Evolutionary conservation across 2,888 invertebrate genomes (phyloP), one percentile per base, ranked within the genome.

Genomic region (Eupithecia abbreviata): DNA sequence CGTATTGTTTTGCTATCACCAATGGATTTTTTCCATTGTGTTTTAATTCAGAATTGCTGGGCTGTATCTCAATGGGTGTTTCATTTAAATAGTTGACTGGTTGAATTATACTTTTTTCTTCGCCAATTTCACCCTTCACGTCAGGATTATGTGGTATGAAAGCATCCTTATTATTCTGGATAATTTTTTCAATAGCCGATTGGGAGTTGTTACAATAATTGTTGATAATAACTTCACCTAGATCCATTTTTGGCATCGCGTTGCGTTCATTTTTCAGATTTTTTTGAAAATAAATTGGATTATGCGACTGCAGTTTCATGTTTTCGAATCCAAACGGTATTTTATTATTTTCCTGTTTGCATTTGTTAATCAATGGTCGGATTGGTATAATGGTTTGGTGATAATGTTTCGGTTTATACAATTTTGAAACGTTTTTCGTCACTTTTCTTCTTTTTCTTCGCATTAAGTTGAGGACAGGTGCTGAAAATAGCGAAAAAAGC

Each of bases 121-220:
- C 80, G 41, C 84, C 84, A 12, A 82, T 68, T 73, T 84, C 82
- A 43, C 79, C 78, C 69, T 83, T 83, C 13, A 80, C 76, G 3
- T 71, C 75, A 10, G 83, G 80, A 73, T 82, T 84, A 47, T 77
- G 75, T n/a, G 80, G 79, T 67, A 82, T 83, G 72, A 81, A 73
- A 2, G 76, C 76, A 9, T 82, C 80, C 12, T 13, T 13, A 49
- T 13, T 13, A 55, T n/a, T 7, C n/a, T 55, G n/a, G n/a, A 18
- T 18, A 3, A 3, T 18, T 58, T 18, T 58, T 9, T n/a, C 5
- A 58, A 58, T 18, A 7, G 0, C 7, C 4, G 9, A 58, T 58
- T 9, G 6, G 9, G 0, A 3, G 18, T 55, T 18, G 58, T 58
- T 58, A 9, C 2, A 9, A 47, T 43, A 43, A 55, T 55, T n/a